Base-by-base conservation (phyloP, 2,113 vertebrate genomes). In the Danio rerio region DNA sequence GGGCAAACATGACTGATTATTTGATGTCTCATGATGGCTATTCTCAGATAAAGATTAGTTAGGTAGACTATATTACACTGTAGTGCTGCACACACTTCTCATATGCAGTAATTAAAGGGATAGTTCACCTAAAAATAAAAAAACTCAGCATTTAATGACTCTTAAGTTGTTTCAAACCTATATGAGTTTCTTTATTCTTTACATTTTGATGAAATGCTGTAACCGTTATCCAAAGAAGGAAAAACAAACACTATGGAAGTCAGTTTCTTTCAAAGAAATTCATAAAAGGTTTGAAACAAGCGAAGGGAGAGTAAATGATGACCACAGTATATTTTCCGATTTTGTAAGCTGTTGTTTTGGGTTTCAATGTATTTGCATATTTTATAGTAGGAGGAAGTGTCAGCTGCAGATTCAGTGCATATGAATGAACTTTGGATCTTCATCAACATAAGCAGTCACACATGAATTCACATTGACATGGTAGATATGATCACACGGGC, bases 1-100 rank as follows among this genome's bases (percentile, higher is more conserved):
- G 52, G 62, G 69, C 59, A 20, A 31, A 74, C 61, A 79, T 72
- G 40, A 72, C 65, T 52, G 78, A 31, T 62, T 78, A 73, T 81
- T 84, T 81, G 59, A 68, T 43, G 77, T 74, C 18, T 45, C 21
- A 15, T 59, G 11, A 15, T 47, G 10, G 42, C 52, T 73, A 50
- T n/a, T 16, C 15, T 5, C 52, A 56, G 18, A 10, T 71, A 73
- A 72, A 75, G 66, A 62, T 21, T 5, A 4, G 61, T 12, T 69
- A 10, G n/a, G 31, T 43, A 31, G 31, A 4, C 45, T 40, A 16
- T 5, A 73, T 9, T 49, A 49, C 16, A 43, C 69, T 31, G 49
- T 15, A 49, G 15, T 31, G 8, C n/a, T 31, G 12, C 52, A 71
- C 20, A 15, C 5, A 71, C 18, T 31, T 70, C 9, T 50, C 11